Conservation (phyloP, 2,888 invertebrate genomes). For the Drosophila colorata region DNA sequence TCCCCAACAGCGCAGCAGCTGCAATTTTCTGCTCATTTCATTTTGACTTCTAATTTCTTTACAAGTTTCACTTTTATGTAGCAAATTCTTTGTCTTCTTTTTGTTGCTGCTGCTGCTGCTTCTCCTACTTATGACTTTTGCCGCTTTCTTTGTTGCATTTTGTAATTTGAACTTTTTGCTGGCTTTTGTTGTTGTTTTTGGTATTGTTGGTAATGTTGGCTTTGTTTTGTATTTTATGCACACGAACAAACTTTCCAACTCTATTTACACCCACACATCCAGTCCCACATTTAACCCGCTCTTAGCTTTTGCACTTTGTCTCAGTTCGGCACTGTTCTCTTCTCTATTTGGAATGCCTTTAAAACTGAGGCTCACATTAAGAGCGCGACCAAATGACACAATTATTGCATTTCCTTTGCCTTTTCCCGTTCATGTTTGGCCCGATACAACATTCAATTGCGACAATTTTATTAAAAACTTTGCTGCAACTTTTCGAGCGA, state of each 20-base stretch:
- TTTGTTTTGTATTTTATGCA: conserved; percentile 38
- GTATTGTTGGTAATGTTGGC: conserved; percentile 41
- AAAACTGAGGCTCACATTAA: conserved; percentile 27
- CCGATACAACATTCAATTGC: conserved; percentile 61
- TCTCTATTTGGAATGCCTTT: conserved; percentile 3
- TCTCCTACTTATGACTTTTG: conserved; percentile 18
- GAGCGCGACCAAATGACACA: conserved; percentile 50
- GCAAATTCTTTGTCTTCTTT: conserved; percentile 58
- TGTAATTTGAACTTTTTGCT: conserved; percentile 69
- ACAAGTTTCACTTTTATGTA: conserved; percentile 67
- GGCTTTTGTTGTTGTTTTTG: conserved; percentile 35
- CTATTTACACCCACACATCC: conserved; percentile 2
- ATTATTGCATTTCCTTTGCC: conserved; percentile 54
- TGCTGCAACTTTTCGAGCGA: conserved; percentile 31
- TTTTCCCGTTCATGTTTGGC: conserved; percentile 26
- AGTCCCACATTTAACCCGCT: conserved; percentile 53
- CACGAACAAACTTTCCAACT: conserved; percentile 43
- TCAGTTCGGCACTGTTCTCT: conserved; percentile 40
- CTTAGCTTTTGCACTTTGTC: conserved; percentile 53
- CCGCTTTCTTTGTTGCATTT: conserved; percentile 69
- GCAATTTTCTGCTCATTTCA: conserved; percentile 42
- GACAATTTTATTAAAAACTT: conserved; percentile 68
- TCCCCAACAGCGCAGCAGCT: not conserved
- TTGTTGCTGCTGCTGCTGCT: conserved; percentile 1
- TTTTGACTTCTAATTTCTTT: conserved; percentile 50